Evolutionary conservation across 2,797 vertebrate genomes (phyloP).

Genomic region (Hemitrygon akajei): DNA sequence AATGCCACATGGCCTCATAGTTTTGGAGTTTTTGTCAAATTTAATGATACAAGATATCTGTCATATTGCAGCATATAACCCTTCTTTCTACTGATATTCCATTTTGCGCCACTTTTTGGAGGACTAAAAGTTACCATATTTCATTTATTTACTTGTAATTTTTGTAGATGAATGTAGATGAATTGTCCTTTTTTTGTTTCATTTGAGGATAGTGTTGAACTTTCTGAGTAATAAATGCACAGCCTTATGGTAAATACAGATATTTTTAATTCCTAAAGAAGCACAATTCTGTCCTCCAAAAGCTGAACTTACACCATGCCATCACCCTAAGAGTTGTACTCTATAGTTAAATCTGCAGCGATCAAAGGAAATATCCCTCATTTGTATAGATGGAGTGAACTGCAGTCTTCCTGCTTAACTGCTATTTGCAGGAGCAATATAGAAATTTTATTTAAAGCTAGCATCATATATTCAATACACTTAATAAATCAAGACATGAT

Average conservation of each 20-base stretch:
- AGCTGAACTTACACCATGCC: background rate
- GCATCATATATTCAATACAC: too few relatives aligned
- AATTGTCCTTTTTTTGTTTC: background rate
- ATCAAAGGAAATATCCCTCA: too few relatives aligned
- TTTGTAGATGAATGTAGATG: background rate
- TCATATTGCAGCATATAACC: background rate
- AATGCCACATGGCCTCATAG: background rate
- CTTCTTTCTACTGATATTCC: background rate
- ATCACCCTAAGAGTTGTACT: background rate
- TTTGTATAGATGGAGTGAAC: too few relatives aligned
- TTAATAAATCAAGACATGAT: too few relatives aligned
- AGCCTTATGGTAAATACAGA: background rate
- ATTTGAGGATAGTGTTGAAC: background rate
- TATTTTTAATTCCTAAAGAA: background rate
- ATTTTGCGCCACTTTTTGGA: background rate
- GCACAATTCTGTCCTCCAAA: background rate
- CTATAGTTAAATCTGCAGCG: too few relatives aligned
- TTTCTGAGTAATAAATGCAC: background rate
- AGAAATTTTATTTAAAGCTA: too few relatives aligned
- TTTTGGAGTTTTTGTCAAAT: background rate
- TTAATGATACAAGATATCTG: background rate
- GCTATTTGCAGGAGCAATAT: too few relatives aligned
- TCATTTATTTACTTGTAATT: background rate
- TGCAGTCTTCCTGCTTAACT: too few relatives aligned
- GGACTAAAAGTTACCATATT: background rate